phyloP scores from a whole-genome alignment of 92 coral and sea anemone species.

The Siderastrea siderea region DNA sequence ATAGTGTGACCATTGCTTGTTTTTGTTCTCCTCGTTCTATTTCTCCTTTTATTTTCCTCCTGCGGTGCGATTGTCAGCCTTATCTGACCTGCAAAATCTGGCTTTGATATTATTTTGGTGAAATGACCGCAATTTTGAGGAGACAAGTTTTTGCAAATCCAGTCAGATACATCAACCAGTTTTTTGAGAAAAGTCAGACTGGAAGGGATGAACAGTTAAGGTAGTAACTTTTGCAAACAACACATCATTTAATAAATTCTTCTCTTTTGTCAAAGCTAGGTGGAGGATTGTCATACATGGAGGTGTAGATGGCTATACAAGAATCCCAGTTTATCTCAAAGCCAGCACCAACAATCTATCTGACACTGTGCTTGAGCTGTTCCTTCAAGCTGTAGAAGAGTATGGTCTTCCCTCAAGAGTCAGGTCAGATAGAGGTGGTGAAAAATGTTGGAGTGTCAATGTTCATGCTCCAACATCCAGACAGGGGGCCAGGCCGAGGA shows the following conservation, averaged over 20 bases:
- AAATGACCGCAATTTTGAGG: background rate
- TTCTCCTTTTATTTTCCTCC: no score
- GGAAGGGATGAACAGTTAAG: no score
- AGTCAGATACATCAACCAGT: background rate
- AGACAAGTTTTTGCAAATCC: background rate
- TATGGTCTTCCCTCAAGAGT: conserved; percentile 70
- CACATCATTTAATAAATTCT: background rate
- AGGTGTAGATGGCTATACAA: conserved; percentile 54
- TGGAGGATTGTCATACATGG: conserved; percentile 69
- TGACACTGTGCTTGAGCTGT: conserved; percentile 52
- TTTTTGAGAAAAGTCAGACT: no score
- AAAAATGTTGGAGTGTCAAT: conserved; percentile 27
- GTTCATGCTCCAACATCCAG: conserved; percentile 63
- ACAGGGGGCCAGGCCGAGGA: conserved; percentile 56
- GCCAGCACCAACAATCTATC: conserved; percentile 43
- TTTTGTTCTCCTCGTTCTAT: no score
- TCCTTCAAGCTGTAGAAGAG: conserved; percentile 39
- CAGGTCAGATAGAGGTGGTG: conserved; percentile 66
- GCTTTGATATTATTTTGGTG: background rate
- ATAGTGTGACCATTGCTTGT: no score
- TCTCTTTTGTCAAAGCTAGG: conserved; percentile 17
- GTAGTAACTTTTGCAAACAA: background rate
- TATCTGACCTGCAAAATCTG: background rate
- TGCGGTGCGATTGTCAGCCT: background rate
- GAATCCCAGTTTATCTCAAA: conserved; percentile 53